Evolutionary conservation across 2,888 invertebrate genomes (phyloP).

Genomic region (Athrips mouffetella): DNA sequence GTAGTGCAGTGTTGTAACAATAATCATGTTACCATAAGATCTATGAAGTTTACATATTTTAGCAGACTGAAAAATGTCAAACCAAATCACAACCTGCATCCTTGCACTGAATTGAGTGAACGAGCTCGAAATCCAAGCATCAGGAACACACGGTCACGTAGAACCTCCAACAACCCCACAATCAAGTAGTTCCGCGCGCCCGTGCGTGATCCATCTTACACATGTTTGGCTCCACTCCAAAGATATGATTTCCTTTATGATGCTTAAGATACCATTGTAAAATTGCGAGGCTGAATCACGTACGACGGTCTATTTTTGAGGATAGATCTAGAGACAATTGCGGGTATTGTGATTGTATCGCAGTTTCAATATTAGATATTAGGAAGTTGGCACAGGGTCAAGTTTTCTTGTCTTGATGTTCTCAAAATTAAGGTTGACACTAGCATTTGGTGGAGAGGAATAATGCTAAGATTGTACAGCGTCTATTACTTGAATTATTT

Average conservation of each 20-base stretch:
- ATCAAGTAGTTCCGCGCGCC: conserved; percentile 26
- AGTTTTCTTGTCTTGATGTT: neutral
- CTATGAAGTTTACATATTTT: neutral
- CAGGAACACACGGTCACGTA: conserved; percentile 49
- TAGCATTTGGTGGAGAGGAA: too few relatives aligned
- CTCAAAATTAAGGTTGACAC: too few relatives aligned
- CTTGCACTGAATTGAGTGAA: conserved; percentile 31
- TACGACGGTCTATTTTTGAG: neutral
- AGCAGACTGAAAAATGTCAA: neutral
- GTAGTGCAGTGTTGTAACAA: too few relatives aligned
- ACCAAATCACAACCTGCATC: conserved; percentile 14
- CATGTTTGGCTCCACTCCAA: conserved; percentile 30
- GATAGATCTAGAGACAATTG: neutral
- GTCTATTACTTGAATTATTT: too few relatives aligned
- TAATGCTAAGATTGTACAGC: too few relatives aligned
- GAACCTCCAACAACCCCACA: conserved; percentile 31
- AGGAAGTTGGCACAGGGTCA: neutral
- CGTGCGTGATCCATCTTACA: conserved; percentile 43
- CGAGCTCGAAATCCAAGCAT: conserved; percentile 26
- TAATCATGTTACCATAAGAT: too few relatives aligned
- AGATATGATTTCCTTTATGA: conserved; percentile 25
- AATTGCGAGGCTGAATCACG: conserved; percentile 9
- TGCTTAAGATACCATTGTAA: conserved; percentile 22
- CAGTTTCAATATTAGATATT: neutral
- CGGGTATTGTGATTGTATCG: neutral